Percentiles rank a stretch among this genome's conserved stretches.
These are phyloP conservation scores for Pristionchus mayeri DNA, from an alignment of 2,888 invertebrate species.

Conservation along the genomic window DNA sequence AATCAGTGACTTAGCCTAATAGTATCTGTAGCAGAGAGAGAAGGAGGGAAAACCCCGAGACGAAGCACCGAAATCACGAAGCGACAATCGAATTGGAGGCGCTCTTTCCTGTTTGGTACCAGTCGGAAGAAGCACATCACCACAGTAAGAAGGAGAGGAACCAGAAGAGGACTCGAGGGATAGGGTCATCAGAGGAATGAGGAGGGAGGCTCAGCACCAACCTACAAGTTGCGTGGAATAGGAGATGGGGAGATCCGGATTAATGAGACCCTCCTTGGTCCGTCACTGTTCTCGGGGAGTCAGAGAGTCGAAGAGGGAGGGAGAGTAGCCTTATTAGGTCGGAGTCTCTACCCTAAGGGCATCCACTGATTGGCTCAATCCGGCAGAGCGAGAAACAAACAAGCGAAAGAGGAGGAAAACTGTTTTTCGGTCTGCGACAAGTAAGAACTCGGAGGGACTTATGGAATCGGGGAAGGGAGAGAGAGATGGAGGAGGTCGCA, in stretches of 20 bases:
- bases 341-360: not conserved
- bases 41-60: not conserved
- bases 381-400: not conserved
- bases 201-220: not conserved
- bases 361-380: constrained; percentile 1
- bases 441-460: too few species aligned
- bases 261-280: too few species aligned
- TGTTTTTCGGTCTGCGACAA: too few species aligned
- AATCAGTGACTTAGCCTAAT: constrained; percentile 34
- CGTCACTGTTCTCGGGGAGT: not conserved
- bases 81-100: constrained; percentile 7
- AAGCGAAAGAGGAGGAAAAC: constrained; percentile 1
- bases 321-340: constrained; percentile 29
- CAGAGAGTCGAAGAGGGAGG: constrained; percentile 1
- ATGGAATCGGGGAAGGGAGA: too few species aligned
- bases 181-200: too few species aligned
- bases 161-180: too few species aligned
- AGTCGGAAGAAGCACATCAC: constrained; percentile 7
- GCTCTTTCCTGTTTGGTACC: constrained; percentile 39
- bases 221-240: constrained; percentile 20
- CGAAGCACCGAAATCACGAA: not conserved
- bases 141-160: constrained; percentile 15
- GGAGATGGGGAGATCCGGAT: not conserved
- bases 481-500: too few species aligned
- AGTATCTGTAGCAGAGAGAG: constrained; percentile 7